These are phyloP conservation scores for Cantharis flavilabris DNA, from an alignment of 2,888 invertebrate species.

Conservation along the genomic window DNA sequence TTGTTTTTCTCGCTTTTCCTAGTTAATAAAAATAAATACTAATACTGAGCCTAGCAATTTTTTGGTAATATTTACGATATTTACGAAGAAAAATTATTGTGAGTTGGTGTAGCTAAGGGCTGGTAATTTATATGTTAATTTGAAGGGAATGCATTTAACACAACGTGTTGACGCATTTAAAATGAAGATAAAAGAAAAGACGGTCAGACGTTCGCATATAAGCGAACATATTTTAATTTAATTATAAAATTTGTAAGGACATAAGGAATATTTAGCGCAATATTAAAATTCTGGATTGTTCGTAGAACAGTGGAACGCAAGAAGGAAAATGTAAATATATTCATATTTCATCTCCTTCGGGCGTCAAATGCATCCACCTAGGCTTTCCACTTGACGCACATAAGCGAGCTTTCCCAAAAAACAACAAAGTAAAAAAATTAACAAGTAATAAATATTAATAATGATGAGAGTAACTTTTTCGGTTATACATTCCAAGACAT, in stretches of 20 bases:
- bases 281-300: conserved; percentile 21
- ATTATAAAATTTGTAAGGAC: not conserved
- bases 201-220: not conserved
- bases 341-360: conserved; percentile 18
- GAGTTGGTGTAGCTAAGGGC: not conserved
- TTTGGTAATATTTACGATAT: not conserved
- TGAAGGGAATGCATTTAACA: not conserved
- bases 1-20: not conserved
- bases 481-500: not conserved
- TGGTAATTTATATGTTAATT: not conserved
- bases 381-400: conserved; percentile 11
- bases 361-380: conserved; percentile 18
- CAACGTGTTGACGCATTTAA: not conserved
- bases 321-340: conserved; percentile 13
- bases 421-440: not conserved
- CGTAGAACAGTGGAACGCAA: not conserved
- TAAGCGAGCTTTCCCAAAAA: not conserved
- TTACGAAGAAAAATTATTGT: no score
- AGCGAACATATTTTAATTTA: not conserved
- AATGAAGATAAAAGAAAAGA: not conserved
- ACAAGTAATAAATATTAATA: not conserved
- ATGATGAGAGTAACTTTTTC: not conserved
- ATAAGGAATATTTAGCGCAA: conserved; percentile 9
- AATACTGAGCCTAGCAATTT: not conserved
- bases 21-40: not conserved